Evolutionary conservation across 1,140 invertebrate species (phyloP), one percentile per base, ranked within the genome.

Genomic region (Linepithema humile): DNA sequence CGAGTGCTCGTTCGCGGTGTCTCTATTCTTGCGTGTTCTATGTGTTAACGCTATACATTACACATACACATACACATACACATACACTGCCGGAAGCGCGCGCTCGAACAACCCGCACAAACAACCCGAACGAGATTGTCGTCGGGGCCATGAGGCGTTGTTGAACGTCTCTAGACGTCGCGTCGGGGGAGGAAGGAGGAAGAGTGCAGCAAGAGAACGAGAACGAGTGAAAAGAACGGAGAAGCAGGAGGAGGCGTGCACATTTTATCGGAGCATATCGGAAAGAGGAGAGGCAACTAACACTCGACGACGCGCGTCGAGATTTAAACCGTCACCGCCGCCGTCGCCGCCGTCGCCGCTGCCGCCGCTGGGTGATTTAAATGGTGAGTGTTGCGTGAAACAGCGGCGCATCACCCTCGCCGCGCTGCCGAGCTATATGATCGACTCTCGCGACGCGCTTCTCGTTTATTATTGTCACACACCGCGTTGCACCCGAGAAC

Each of bases 321-420:
- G 86, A 88, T 92, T 92, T 91, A 91, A 91, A 92, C 86, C 90
- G 40, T 23, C 40, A 29, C 57, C 7, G 23, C 29, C 29, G 29
- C 57, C 23, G 26, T n/a, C 38, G 23, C 62, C 40, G 20, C 38
- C 20, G 20, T 40, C 59, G 15, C 60, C 32, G 5, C 70, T 82
- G 57, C 86, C 85, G 87, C 83, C 87, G 82, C 85, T 88, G 74
- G 90, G 87, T 89, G 85, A 92, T 92, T 91, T 93, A 91, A 92
- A 92, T 92, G 91, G 91, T 92, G 89, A 92, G 91, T 90, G 78
- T 80, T 35, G 75, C 67, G 84, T 75, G 57, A 38, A 80, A 64
- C 40, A 50, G 50, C 83, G 17, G 64, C 70, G 74, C 20, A 53
- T 80, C 75, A 55, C 43, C 62, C 40, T 57, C 32, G 65, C 40